A percentile compares a stretch with the other conserved stretches of the same genome.
phyloP scores from a whole-genome alignment of 2,888 invertebrate genomes.

The Pandemis cinnamomeana region DNA sequence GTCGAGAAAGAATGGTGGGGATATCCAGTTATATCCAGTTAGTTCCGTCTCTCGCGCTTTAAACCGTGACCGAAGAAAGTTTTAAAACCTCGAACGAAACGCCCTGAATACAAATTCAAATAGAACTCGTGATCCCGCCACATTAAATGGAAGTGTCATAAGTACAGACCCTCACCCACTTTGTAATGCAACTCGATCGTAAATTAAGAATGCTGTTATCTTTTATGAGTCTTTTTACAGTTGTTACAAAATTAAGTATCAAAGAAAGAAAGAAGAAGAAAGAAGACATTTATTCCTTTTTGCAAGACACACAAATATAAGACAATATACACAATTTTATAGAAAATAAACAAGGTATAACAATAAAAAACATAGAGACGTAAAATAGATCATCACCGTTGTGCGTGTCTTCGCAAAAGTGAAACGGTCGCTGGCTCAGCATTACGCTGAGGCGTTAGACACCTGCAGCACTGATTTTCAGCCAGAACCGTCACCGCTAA shows the following conservation, averaged over 20 bases:
- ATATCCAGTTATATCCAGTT: slow-evolving; percentile 75
- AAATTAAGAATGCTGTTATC: slow-evolving; percentile 52
- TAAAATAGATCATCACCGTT: too few species aligned
- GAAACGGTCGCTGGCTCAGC: too few species aligned
- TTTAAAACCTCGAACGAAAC: slow-evolving; percentile 70
- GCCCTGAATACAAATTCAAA: slow-evolving; percentile 73
- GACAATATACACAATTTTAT: too few species aligned
- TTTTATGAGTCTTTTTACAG: slow-evolving; percentile 47
- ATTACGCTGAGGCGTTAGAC: too few species aligned
- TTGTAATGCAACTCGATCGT: slow-evolving; percentile 52
- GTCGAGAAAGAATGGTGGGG: slow-evolving; percentile 67
- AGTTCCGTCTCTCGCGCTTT: slow-evolving; percentile 71
- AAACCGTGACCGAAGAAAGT: slow-evolving; percentile 71
- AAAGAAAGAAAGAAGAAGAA: too few species aligned
- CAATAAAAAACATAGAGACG: too few species aligned
- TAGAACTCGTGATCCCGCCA: slow-evolving; percentile 59
- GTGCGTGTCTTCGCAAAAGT: too few species aligned
- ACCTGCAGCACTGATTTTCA: too few species aligned
- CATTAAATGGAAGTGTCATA: slow-evolving; percentile 57
- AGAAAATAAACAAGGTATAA: too few species aligned
- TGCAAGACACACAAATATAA: too few species aligned
- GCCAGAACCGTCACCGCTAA: too few species aligned
- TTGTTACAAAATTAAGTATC: slow-evolving; percentile 44
- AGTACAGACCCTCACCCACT: slow-evolving; percentile 60
- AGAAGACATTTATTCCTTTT: too few species aligned